These are phyloP conservation scores for Lobophora halterata DNA, from an alignment of 2,888 invertebrate genomes.

Conservation along the genomic window DNA sequence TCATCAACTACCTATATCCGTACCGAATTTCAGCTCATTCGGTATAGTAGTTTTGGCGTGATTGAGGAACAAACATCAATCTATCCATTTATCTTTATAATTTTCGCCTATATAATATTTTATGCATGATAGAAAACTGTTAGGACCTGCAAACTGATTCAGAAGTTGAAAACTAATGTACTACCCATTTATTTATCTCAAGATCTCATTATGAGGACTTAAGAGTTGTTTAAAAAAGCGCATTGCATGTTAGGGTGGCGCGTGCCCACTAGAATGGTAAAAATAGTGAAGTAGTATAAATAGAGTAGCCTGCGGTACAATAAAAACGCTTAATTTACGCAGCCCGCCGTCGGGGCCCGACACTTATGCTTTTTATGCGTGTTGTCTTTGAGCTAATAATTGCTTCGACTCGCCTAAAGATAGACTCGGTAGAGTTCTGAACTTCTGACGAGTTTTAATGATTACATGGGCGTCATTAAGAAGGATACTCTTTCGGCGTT, in stretches of 20 bases:
- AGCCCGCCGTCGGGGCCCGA: slow-evolving; percentile 61
- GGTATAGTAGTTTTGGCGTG: no score
- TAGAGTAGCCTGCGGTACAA: slow-evolving; percentile 49
- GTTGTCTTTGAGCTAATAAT: slow-evolving; percentile 77
- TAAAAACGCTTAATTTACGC: slow-evolving; percentile 79
- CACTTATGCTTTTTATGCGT: slow-evolving; percentile 78
- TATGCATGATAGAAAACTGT: no score
- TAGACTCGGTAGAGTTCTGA: slow-evolving; percentile 41
- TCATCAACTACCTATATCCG: no score
- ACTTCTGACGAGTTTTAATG: slow-evolving; percentile 40
- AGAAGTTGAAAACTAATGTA: no score
- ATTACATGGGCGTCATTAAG: slow-evolving; percentile 28
- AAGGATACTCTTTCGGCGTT: slow-evolving; percentile 4
- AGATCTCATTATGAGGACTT: slow-evolving; percentile 8
- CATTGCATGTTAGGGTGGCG: slow-evolving; percentile 52
- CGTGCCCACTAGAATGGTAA: slow-evolving; percentile 69
- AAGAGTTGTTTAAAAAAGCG: slow-evolving; percentile 49
- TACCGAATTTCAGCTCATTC: no score
- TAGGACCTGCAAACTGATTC: no score
- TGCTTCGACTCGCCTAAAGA: slow-evolving; percentile 54
- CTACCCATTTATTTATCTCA: slow-evolving; percentile 3
- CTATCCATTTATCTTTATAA: no score
- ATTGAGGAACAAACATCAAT: no score
- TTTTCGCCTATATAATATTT: no score
- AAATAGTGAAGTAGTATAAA: slow-evolving; percentile 51